Conservation (phyloP, 2,797 vertebrate genomes). For the Jordanella pulchra region DNA sequence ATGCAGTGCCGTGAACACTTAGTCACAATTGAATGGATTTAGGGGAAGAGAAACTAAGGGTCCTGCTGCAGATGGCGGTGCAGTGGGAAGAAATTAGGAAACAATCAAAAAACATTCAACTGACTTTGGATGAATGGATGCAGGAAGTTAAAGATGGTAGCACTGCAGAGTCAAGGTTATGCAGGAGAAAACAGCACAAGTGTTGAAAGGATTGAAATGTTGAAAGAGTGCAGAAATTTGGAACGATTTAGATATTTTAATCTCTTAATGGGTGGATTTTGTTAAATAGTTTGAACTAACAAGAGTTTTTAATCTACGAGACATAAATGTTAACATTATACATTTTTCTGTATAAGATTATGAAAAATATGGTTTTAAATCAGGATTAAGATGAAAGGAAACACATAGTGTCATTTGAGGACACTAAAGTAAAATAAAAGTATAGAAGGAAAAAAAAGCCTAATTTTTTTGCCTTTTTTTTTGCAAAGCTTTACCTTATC, state of each 20-base stretch:
- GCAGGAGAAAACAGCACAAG: constrained; percentile 42
- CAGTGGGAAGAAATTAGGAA: constrained; percentile 42
- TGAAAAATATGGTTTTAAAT: background rate
- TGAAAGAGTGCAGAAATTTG: background rate
- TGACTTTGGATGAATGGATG: constrained; percentile 38
- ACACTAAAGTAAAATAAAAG: background rate
- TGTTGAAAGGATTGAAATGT: background rate
- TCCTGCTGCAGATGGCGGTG: constrained; percentile 40
- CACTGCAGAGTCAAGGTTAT: constrained; percentile 26
- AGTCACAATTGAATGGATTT: constrained; percentile 54
- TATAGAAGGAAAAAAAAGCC: too few relatives aligned
- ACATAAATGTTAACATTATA: background rate
- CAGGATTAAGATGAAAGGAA: background rate
- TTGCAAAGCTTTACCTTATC: background rate
- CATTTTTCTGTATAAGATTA: background rate
- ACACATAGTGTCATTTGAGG: background rate
- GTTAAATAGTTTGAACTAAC: background rate
- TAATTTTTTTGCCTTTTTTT: background rate
- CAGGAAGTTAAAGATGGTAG: constrained; percentile 36
- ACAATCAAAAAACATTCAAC: constrained; percentile 31
- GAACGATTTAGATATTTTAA: background rate
- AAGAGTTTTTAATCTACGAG: background rate
- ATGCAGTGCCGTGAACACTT: constrained; percentile 39
- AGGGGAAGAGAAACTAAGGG: constrained; percentile 44
- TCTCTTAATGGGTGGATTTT: background rate